Conservation (phyloP, 2,888 invertebrate species). For the Alsophila aescularia region DNA sequence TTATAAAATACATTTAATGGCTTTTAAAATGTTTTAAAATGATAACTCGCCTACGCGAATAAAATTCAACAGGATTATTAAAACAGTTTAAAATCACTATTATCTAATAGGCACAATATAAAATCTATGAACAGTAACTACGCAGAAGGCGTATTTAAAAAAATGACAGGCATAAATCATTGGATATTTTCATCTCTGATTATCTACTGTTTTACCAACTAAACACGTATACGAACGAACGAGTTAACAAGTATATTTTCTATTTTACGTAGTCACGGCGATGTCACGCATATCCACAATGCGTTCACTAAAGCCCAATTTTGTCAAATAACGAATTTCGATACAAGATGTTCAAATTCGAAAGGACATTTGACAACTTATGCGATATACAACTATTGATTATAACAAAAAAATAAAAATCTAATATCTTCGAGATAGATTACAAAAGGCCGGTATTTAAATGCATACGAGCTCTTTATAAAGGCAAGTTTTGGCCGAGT, state of each 20-base stretch:
- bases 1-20: conserved; percentile 34
- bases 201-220: conserved; percentile 16
- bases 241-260: background rate
- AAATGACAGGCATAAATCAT: background rate
- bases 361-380: background rate
- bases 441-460: background rate
- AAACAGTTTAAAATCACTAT: conserved; percentile 65
- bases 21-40: conserved; percentile 48
- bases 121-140: conserved; percentile 62
- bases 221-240: conserved; percentile 7
- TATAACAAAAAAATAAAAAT: background rate
- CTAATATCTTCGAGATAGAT: background rate
- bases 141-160: conserved; percentile 54
- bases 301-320: no score
- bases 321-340: no score
- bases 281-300: background rate
- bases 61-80: conserved; percentile 50
- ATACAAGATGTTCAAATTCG: background rate
- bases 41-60: conserved; percentile 33
- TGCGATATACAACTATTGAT: no score
- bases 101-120: conserved; percentile 58
- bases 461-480: background rate
- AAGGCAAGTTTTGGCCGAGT: no score
- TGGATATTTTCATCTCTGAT: no score
- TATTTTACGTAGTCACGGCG: background rate